phyloP scores from a whole-genome alignment of 1,140 invertebrate genomes.

The Gyrodactylus salaris region DNA sequence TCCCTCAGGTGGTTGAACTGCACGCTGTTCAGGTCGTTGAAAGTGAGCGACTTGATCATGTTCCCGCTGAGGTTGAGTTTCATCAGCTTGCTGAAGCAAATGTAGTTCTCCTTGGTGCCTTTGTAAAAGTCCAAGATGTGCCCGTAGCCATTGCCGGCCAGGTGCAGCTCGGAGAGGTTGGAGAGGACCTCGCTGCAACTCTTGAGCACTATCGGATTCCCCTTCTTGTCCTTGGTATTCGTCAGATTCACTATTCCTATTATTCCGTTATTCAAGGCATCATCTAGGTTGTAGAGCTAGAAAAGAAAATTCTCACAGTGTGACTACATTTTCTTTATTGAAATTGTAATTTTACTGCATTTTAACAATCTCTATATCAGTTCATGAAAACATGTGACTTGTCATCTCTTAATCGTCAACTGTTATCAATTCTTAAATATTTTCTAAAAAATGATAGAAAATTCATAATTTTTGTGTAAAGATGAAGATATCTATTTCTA shows the following conservation, averaged over 20 bases:
- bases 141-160: conserved; percentile 97
- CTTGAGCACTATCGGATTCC: neutral
- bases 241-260: neutral
- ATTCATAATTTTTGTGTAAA: too few species aligned
- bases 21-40: neutral
- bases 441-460: too few species aligned
- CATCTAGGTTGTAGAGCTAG: neutral
- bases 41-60: neutral
- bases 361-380: too few species aligned
- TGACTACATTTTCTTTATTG: too few species aligned
- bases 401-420: too few species aligned
- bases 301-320: too few species aligned
- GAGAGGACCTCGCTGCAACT: neutral
- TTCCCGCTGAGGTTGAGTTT: neutral
- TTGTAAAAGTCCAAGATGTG: conserved; percentile 26
- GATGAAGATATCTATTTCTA: too few species aligned
- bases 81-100: neutral
- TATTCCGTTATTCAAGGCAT: neutral
- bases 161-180: conserved; percentile 62
- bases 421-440: too few species aligned
- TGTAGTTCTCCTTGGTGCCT: neutral
- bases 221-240: neutral
- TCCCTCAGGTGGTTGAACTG: neutral
- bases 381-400: too few species aligned
- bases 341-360: too few species aligned